phyloP scores from a whole-genome alignment of 2,888 invertebrate species.

The Incurvaria masculella region DNA sequence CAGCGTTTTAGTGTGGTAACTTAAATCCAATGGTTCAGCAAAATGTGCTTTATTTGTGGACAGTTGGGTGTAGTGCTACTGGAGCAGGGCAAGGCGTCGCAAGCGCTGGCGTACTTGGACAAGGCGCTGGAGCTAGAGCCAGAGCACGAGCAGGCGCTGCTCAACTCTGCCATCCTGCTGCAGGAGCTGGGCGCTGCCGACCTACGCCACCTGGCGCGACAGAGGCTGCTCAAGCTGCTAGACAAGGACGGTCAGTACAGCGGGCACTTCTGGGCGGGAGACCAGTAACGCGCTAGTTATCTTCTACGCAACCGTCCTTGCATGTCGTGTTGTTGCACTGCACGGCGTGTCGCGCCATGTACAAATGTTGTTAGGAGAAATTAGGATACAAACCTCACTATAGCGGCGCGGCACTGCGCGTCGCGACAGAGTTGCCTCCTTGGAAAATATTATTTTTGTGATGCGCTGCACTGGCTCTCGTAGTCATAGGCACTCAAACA shows the following conservation, averaged over 20 bases:
- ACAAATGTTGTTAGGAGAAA: no score
- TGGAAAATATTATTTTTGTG: no score
- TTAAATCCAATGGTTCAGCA: constrained; percentile 2
- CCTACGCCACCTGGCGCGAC: constrained; percentile 73
- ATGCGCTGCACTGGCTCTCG: no score
- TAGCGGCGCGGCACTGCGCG: no score
- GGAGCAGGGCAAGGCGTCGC: constrained; percentile 88
- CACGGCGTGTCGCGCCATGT: no score
- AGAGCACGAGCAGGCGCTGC: constrained; percentile 90
- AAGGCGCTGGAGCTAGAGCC: constrained; percentile 91
- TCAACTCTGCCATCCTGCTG: constrained; percentile 92
- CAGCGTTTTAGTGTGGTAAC: not conserved
- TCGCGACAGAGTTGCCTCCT: no score
- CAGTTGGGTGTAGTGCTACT: constrained; percentile 92
- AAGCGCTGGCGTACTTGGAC: constrained; percentile 89
- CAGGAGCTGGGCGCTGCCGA: constrained; percentile 86
- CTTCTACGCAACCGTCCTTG: no score
- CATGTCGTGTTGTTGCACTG: no score
- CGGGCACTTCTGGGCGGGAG: no score
- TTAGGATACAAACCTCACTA: no score
- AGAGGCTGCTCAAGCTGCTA: constrained; percentile 77
- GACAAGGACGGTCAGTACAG: constrained; percentile 65
- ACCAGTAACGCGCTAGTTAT: no score
- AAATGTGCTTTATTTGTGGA: constrained; percentile 22
- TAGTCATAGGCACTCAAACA: no score